Percentiles rank a stretch among this genome's conserved stretches.
Conservation (phyloP, 2,888 invertebrate species). For the Schizaphis graminum region DNA sequence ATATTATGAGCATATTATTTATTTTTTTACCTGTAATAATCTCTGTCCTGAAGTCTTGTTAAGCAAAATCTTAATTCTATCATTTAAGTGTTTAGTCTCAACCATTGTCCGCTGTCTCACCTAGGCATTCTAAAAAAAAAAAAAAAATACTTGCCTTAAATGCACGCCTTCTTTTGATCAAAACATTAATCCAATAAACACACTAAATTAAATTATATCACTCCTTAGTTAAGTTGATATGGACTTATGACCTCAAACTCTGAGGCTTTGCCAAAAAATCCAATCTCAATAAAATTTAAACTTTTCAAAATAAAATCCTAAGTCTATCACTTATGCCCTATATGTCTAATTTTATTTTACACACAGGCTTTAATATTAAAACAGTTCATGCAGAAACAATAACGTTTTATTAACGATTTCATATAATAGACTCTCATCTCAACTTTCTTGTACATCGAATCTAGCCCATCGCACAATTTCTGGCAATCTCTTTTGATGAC, state of each 20-base stretch:
- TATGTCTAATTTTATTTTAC: not conserved
- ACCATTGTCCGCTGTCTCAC: not conserved
- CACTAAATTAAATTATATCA: not conserved
- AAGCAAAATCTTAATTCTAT: not conserved
- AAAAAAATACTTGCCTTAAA: not conserved
- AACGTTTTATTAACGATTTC: not conserved
- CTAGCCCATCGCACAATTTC: not conserved
- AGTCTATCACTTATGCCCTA: not conserved
- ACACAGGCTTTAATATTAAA: not conserved
- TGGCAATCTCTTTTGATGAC: not conserved
- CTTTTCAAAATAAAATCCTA: not conserved
- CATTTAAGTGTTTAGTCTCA: not conserved
- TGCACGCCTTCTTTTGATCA: not conserved
- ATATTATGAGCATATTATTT: not conserved
- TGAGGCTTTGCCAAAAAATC: not conserved
- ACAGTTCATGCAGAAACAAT: constrained; percentile 4
- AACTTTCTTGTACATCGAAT: not conserved
- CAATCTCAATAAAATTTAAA: not conserved
- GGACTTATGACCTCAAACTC: not conserved
- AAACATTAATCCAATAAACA: not conserved
- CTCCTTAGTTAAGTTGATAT: not conserved
- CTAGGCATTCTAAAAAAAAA: not conserved
- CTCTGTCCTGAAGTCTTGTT: not conserved
- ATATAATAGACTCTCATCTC: not conserved
- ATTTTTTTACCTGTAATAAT: not conserved